Base-by-base conservation (phyloP, 2,797 vertebrate species). In the Euthynnus affinis region DNA sequence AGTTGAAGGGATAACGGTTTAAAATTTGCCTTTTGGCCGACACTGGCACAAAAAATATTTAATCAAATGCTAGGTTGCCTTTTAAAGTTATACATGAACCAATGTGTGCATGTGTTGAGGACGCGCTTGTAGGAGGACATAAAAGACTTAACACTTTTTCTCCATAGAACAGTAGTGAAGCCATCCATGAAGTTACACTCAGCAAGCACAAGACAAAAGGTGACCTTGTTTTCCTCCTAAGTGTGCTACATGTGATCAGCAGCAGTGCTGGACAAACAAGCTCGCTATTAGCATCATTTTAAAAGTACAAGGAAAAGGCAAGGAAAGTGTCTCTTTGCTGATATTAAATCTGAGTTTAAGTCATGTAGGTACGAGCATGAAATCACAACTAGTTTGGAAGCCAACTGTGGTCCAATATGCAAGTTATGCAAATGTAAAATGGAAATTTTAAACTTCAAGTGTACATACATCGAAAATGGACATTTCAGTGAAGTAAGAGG, bases 161-260 rank as follows among this genome's bases (percentile, higher is more conserved):
- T 17, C 9, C 27, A 17, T 6, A 56, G 10, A 6, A 72, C 23
- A 34, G 40, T 40, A 49, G 22, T 4, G 12, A 10, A 59, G 29
- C 23, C n/a, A 34, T 22, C 12, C 15, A 57, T 2, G 49, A 4
- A 32, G 40, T 53, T 34, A 42, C 6, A 13, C 25, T 40, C 10
- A 9, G 17, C 44, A 18, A 48, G 44, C 44, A 48, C 44, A 18
- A 48, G 40, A 34, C 9, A 58, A 40, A 55, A 48, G 3, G 23
- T 49, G 46, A 71, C 62, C 74, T 84, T 27, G 48, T 76, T 80
- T 73, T 61, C 10, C 42, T 60, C 32, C 14, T 5, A 37, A 62
- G 46, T n/a, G 2, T 8, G 44, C 51, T 49, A 61, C 61, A 37
- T 61, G 22, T 37, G n/a, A 49, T 49, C 44, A 57, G 42, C 46